Base-by-base conservation (phyloP, 2,113 vertebrate genomes). In the Hemicordylus capensis region DNA sequence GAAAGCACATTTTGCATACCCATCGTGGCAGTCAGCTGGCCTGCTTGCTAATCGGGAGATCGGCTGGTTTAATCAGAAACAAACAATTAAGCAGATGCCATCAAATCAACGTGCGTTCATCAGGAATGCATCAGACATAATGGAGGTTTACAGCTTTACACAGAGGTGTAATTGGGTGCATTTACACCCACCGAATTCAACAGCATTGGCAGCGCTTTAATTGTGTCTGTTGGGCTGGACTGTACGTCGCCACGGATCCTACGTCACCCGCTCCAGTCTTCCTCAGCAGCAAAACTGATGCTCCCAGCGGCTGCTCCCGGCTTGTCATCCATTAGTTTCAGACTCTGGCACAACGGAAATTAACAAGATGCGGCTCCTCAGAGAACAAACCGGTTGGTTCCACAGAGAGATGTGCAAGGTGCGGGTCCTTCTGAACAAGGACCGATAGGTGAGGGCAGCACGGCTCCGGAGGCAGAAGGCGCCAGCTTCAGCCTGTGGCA, bases 261-360 rank as follows among this genome's bases (percentile, higher is more conserved):
- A 1, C 22, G 0, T 6, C 7, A 0, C 6, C 0, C 0, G 0
- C 8, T 72, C 34, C 14, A 4, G 34, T 39, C 22, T 39, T 64
- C 22, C 17, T 22, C 22, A 24, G 78, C 42, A 2, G 5, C 15
- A 7, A 26, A 46, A 44, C 19, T 5, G 26, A 46, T 46, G 3
- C 82, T 42, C 5, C 34, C 3, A 84, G 34, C 44, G 19, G 4
- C 7, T 0, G 26, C 4, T 14, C 3, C 1, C 64, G 0, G 11
- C 1, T 28, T 66, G 14, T 8, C 28, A 19, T 39, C 0, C 22
- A 1, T 12, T 75, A 78, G 1, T 48, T 56, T 37, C 81, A 14
- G 1, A n/a, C n/a, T 34, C 70, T 73, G 10, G 24, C 4, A 46
- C n/a, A n/a, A n/a, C n/a, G n/a, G n/a, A n/a, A n/a, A n/a, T n/a